Percentiles rank a stretch among this genome's conserved stretches.
Evolutionary conservation across 2,888 invertebrate genomes (phyloP).

Genomic region (Opisthograptis luteolata): DNA sequence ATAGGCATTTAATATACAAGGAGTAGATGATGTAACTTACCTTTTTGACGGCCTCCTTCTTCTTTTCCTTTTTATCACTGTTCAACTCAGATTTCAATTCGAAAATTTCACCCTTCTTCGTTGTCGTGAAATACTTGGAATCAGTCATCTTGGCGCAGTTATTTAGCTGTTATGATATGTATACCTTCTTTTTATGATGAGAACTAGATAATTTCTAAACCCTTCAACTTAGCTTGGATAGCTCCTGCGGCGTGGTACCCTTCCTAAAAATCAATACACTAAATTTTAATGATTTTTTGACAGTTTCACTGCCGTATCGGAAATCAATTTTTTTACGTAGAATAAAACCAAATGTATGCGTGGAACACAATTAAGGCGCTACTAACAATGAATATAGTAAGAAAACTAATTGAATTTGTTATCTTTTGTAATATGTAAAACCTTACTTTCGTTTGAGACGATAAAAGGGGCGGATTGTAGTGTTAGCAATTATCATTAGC

Average conservation of each 20-base stretch:
- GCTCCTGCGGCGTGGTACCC: too few relatives aligned
- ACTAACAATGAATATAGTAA: background rate
- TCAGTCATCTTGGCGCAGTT: conserved; percentile 92
- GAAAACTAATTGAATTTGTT: background rate
- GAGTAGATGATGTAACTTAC: conserved; percentile 75
- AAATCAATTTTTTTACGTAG: background rate
- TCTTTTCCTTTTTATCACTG: conserved; percentile 99
- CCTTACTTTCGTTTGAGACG: conserved; percentile 28
- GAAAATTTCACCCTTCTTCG: conserved; percentile 99
- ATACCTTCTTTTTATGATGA: conserved; percentile 10
- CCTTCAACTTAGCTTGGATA: too few relatives aligned
- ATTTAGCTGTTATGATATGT: conserved; percentile 3
- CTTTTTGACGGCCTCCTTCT: conserved; percentile 99
- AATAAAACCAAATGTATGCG: background rate
- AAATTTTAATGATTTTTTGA: conserved; percentile 17
- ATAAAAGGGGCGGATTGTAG: conserved; percentile 37
- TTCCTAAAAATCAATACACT: conserved; percentile 36
- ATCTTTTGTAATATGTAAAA: background rate
- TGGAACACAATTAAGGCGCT: background rate
- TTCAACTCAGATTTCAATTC: conserved; percentile 99
- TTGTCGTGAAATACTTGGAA: conserved; percentile 99
- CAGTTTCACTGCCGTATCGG: conserved; percentile 5
- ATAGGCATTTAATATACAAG: background rate
- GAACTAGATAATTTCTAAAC: conserved; percentile 12
- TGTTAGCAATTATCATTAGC: too few relatives aligned